Base-by-base conservation (phyloP, 2,888 invertebrate genomes). In the Stenotaenia linearis region DNA sequence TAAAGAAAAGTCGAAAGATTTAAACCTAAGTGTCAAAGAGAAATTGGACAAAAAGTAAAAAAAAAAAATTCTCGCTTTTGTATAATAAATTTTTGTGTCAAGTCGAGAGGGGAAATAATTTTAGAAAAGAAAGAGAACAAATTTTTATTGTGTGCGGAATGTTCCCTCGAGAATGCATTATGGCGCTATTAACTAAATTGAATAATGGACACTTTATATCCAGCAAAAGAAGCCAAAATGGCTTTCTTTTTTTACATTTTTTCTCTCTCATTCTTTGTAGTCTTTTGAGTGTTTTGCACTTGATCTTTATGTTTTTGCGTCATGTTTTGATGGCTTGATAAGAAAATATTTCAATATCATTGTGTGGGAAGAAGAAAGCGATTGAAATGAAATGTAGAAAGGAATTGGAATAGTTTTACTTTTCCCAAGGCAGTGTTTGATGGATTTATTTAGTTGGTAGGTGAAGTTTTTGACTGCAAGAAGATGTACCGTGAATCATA, bases 31-130 rank as follows among this genome's bases (percentile, higher is more conserved):
- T 61, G 61, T 61, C 61, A 61, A 61, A 61, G 61, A 15, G 61
- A 61, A 61, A 61, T 61, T 61, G 61, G 61, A 61, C 61, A 61
- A 61, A 61, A 61, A 61, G 61, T 61, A 61, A 61, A 61, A 61
- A 28, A n/a, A n/a, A 25, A 61, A 61, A 25, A 25, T 61, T 61
- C 61, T 61, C 61, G 61, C 45, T 61, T 61, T 61, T 61, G 23
- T 61, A 28, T 61, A 61, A 61, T 61, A 61, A 61, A 61, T 61
- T 61, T 61, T 28, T 61, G 28, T 61, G 61, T 61, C 61, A 61
- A 61, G 28, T 25, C 9, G 61, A 61, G 61, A 61, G 61, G 28
- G 61, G 61, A 61, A 61, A 61, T 61, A 61, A 61, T 61, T 61
- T 61, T 25, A 61, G 12, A 61, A 61, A 61, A 61, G 61, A 61